Conservation (phyloP, 2,888 invertebrate genomes). For the Rhagonycha lutea region DNA sequence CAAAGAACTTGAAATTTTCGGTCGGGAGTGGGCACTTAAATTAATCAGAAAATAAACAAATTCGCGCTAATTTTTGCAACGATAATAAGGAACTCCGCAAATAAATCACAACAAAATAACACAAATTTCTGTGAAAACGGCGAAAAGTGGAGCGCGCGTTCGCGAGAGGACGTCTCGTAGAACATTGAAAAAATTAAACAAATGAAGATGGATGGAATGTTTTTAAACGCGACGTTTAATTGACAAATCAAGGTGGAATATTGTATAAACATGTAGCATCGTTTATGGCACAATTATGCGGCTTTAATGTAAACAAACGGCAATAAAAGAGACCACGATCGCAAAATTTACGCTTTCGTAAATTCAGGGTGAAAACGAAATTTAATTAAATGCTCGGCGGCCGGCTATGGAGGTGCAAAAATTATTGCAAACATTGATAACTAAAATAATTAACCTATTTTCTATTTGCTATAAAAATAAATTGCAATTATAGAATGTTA, state of each 20-base stretch:
- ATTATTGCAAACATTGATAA: background rate
- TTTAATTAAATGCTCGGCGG: background rate
- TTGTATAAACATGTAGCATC: constrained; percentile 11
- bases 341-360: background rate
- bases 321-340: constrained; percentile 7
- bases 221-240: constrained; percentile 9
- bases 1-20: background rate
- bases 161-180: background rate
- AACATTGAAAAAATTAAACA: background rate
- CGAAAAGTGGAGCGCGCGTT: background rate
- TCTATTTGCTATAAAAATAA: constrained; percentile 10
- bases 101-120: background rate
- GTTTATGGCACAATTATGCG: background rate
- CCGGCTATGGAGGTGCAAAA: background rate
- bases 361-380: background rate
- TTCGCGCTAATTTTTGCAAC: background rate
- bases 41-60: background rate
- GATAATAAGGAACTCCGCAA: background rate
- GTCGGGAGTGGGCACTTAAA: background rate
- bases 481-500: constrained; percentile 9
- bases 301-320: background rate
- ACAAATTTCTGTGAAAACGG: background rate
- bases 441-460: constrained; percentile 20
- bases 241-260: constrained; percentile 22
- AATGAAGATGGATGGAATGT: background rate